A percentile compares a stretch with the other conserved stretches of the same genome.
phyloP scores from a whole-genome alignment of 2,888 invertebrate genomes.

The Lochmaea crataegi region DNA sequence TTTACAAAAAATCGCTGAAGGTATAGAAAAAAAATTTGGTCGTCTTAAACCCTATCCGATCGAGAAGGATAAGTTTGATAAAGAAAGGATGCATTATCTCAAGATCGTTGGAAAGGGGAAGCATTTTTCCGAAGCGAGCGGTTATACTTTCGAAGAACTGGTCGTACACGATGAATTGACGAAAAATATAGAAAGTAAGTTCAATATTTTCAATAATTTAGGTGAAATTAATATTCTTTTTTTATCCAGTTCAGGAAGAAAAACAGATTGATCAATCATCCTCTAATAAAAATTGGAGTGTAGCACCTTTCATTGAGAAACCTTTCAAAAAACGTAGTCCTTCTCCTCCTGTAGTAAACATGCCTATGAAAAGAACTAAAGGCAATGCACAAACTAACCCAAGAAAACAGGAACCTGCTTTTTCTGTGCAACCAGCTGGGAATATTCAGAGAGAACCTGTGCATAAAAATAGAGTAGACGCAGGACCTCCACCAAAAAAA shows the following conservation, averaged over 20 bases:
- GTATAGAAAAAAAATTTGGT: conserved; percentile 81
- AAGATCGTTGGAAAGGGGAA: conserved; percentile 74
- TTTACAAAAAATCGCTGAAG: conserved; percentile 71
- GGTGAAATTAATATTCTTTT: too few relatives aligned
- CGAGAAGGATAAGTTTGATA: conserved; percentile 77
- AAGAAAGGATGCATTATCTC: conserved; percentile 70
- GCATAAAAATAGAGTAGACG: background rate
- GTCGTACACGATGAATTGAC: conserved; percentile 64
- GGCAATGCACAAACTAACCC: conserved; percentile 36
- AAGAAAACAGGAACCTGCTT: conserved; percentile 35
- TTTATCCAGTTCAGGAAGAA: conserved; percentile 19
- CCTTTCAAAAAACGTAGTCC: conserved; percentile 64
- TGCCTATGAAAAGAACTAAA: conserved; percentile 61
- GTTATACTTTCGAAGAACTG: conserved; percentile 68
- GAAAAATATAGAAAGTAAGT: conserved; percentile 53
- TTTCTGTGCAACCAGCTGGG: conserved; percentile 40
- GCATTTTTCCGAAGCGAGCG: conserved; percentile 74
- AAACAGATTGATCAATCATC: conserved; percentile 35
- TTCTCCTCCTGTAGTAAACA: conserved; percentile 70
- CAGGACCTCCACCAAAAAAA: background rate
- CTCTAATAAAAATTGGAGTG: conserved; percentile 40
- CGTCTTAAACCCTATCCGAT: conserved; percentile 75
- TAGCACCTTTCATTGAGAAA: conserved; percentile 46
- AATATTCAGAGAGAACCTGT: background rate
- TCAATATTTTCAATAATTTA: conserved; percentile 6